These are phyloP conservation scores for Mesorhabditis belari DNA, from an alignment of 2,888 invertebrate genomes.

Conservation along the genomic window DNA sequence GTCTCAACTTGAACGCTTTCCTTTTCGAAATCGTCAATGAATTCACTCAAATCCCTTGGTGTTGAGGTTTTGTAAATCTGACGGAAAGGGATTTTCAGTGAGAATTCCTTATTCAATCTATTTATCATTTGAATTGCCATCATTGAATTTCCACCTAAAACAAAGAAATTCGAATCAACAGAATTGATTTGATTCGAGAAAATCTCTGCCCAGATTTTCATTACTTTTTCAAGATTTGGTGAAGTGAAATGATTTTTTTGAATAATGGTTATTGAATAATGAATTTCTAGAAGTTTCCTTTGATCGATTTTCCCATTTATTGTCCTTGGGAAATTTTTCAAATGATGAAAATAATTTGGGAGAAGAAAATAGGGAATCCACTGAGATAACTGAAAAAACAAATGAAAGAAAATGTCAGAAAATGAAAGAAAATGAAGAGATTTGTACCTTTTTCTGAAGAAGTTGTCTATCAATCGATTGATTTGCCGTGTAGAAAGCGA, in stretches of 20 bases:
- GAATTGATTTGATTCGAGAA: not conserved
- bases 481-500: not conserved
- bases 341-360: not conserved
- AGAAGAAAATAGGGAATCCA: not conserved
- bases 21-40: too few relatives aligned
- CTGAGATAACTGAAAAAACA: not conserved
- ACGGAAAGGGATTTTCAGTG: conserved; percentile 13
- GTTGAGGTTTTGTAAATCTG: conserved; percentile 24
- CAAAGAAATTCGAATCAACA: conserved; percentile 29
- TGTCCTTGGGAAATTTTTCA: not conserved
- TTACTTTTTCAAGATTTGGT: not conserved
- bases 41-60: conserved; percentile 6
- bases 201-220: not conserved
- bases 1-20: conserved; percentile 1
- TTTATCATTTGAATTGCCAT: conserved; percentile 24
- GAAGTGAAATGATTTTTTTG: too few relatives aligned
- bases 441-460: not conserved
- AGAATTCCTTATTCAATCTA: conserved; percentile 9
- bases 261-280: not conserved
- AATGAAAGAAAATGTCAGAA: not conserved
- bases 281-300: not conserved
- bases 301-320: not conserved
- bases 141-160: conserved; percentile 37
- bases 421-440: not conserved
- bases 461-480: not conserved